phyloP scores from a whole-genome alignment of 2,113 vertebrate species.

The Columba janthina region DNA sequence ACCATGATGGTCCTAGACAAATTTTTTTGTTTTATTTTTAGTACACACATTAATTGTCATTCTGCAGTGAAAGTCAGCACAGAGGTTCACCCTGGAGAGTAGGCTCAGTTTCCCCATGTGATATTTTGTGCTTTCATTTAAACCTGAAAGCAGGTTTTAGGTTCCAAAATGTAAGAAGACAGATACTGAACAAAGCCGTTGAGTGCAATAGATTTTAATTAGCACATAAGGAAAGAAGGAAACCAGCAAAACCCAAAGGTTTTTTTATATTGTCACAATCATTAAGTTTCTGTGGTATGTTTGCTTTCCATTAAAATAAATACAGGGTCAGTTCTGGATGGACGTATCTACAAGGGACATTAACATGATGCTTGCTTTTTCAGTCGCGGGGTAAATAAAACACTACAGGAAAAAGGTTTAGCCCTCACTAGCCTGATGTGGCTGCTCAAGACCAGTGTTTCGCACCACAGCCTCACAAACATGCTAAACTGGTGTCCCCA shows the following conservation, averaged over 20 bases:
- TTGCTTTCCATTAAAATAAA: neutral
- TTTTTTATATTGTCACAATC: neutral
- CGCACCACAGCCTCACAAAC: neutral
- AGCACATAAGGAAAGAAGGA: neutral
- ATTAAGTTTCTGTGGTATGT: neutral
- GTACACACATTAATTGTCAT: neutral
- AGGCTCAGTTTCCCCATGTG: neutral
- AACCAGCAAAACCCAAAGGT: neutral
- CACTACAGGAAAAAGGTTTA: neutral
- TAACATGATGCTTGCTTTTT: neutral
- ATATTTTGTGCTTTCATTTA: neutral
- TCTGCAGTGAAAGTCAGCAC: neutral
- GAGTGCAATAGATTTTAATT: neutral
- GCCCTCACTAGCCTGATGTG: neutral
- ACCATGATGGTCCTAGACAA: neutral
- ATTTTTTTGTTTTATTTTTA: neutral
- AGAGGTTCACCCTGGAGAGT: neutral
- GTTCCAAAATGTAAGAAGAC: neutral
- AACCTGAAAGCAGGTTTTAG: neutral
- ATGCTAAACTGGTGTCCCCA: fast-evolving
- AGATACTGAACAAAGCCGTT: neutral
- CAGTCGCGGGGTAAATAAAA: neutral
- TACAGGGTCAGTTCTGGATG: neutral
- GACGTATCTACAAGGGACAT: neutral
- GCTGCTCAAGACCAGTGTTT: neutral